A percentile compares a stretch with the other conserved stretches of the same genome.
Conservation (phyloP, 1,140 invertebrate species). For the Drosophila nebulosa region DNA sequence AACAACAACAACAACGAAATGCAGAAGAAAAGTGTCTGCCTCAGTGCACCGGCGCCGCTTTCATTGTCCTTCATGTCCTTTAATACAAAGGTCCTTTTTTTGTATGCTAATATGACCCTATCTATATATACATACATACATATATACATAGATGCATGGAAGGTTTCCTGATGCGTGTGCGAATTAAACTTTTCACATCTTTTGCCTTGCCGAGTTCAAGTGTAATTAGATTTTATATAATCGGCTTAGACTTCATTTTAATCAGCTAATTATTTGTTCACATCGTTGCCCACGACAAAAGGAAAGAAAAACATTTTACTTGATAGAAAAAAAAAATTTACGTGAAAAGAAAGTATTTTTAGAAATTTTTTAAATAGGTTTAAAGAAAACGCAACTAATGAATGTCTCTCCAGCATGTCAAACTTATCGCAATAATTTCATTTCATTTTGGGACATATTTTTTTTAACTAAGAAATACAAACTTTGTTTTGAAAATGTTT, state of each 20-base stretch:
- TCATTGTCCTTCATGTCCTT: neutral
- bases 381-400: no score
- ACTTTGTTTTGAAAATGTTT: no score
- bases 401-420: no score
- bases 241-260: constrained; percentile 42
- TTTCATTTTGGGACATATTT: no score
- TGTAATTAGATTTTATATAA: constrained; percentile 66
- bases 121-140: neutral
- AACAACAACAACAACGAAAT: constrained; percentile 35
- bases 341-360: no score
- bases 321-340: neutral
- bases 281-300: neutral
- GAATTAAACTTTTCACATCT: constrained; percentile 10
- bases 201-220: constrained; percentile 51
- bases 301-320: neutral
- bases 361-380: no score
- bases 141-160: neutral
- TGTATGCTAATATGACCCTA: neutral
- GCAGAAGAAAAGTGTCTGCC: constrained; percentile 45
- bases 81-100: neutral
- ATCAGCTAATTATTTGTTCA: constrained; percentile 3
- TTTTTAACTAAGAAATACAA: no score
- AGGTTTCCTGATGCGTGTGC: neutral
- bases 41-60: constrained; percentile 37
- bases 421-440: no score